Conservation (phyloP, 2,113 vertebrate genomes). For the Ciconia boyciana region DNA sequence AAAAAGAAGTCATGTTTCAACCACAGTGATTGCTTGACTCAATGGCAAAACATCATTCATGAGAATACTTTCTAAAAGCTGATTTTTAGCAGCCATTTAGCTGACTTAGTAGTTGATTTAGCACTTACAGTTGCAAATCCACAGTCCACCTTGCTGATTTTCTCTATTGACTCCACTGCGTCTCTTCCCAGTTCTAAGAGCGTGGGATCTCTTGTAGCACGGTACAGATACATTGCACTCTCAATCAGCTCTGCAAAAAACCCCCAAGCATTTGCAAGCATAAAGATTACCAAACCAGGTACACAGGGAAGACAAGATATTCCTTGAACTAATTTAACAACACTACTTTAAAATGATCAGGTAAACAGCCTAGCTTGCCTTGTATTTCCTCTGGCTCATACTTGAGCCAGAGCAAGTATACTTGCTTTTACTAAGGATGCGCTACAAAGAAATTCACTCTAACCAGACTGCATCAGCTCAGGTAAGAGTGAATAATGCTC, state of each 20-base stretch:
- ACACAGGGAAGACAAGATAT: not conserved
- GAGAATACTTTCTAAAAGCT: not conserved
- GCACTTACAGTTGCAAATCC: conserved; percentile 94
- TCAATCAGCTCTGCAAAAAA: conserved; percentile 89
- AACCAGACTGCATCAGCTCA: not conserved
- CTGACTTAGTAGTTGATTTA: not conserved
- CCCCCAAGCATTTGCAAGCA: not conserved
- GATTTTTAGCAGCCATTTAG: not conserved
- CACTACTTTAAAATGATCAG: not conserved
- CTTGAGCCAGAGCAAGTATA: not conserved
- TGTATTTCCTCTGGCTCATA: not conserved
- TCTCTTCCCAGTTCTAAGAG: conserved; percentile 92
- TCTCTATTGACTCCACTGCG: conserved; percentile 93
- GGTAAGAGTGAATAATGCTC: not conserved
- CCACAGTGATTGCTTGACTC: not conserved
- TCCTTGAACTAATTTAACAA: not conserved
- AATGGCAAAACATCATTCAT: not conserved
- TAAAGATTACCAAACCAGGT: not conserved
- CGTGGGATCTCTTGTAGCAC: conserved; percentile 90
- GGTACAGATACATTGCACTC: conserved; percentile 97
- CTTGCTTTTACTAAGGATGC: not conserved
- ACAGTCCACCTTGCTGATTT: conserved; percentile 90
- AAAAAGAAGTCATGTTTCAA: not conserved
- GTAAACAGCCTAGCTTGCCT: not conserved
- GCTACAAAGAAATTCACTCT: not conserved